Conservation (phyloP, 1,140 invertebrate genomes). For the Adoxophyes honmai region DNA sequence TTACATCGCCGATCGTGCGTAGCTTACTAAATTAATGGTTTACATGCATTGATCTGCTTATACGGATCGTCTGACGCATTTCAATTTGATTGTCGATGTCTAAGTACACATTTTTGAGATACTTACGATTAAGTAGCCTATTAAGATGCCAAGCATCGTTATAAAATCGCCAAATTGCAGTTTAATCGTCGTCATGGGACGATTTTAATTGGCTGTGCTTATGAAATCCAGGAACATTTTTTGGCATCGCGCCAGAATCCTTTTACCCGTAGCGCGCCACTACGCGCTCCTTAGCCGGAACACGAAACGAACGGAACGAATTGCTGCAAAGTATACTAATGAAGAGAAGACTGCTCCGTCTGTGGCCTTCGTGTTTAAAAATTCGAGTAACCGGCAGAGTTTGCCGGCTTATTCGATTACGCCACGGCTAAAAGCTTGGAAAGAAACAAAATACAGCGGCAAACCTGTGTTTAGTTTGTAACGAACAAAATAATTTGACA, state of each 20-base stretch:
- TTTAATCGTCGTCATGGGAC: background rate
- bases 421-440: no score
- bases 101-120: background rate
- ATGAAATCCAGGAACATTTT: background rate
- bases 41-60: conserved; percentile 4
- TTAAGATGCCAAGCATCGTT: background rate
- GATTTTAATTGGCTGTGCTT: conserved; percentile 8
- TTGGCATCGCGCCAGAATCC: conserved; percentile 1
- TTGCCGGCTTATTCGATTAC: no score
- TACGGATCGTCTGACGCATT: background rate
- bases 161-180: conserved; percentile 10
- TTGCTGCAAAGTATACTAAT: background rate
- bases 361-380: background rate
- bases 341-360: background rate
- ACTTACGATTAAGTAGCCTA: background rate
- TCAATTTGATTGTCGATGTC: conserved; percentile 8
- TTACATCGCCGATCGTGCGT: background rate
- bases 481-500: background rate
- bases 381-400: background rate
- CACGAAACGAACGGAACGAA: background rate
- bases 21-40: background rate
- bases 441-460: no score
- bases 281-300: background rate
- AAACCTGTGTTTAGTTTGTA: background rate
- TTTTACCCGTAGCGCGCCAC: background rate